Percentiles rank a stretch among this genome's conserved stretches.
These are phyloP conservation scores for Ochropleura leucogaster DNA, from an alignment of 2,888 invertebrate species.

Conservation along the genomic window DNA sequence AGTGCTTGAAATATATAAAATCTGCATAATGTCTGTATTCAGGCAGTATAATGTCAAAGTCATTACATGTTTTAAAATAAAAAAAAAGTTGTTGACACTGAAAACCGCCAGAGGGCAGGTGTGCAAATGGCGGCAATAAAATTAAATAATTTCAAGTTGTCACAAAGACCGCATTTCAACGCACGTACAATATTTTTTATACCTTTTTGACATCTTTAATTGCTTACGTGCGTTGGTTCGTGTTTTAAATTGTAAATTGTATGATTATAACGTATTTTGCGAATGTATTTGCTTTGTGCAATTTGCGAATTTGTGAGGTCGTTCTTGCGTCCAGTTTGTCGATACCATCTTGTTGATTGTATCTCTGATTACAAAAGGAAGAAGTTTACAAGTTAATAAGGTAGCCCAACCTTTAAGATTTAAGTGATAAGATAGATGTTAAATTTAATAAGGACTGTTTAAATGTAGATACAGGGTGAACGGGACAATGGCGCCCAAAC, in stretches of 20 bases:
- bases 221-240: slow-evolving; percentile 25
- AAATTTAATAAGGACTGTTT: background rate
- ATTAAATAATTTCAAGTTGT: slow-evolving; percentile 49
- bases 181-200: slow-evolving; percentile 31
- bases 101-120: slow-evolving; percentile 40
- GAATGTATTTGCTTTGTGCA: background rate
- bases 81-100: slow-evolving; percentile 20
- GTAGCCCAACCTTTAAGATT: background rate
- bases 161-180: slow-evolving; percentile 37
- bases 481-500: no score
- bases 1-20: slow-evolving; percentile 20
- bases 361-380: background rate
- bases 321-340: background rate
- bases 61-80: slow-evolving; percentile 40
- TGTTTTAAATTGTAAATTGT: slow-evolving; percentile 15
- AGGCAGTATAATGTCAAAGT: slow-evolving; percentile 39
- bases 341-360: slow-evolving; percentile 13
- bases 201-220: slow-evolving; percentile 46
- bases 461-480: background rate
- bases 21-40: slow-evolving; percentile 45
- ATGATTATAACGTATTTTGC: background rate
- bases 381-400: background rate
- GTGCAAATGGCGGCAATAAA: slow-evolving; percentile 47
- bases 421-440: background rate
- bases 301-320: slow-evolving; percentile 10